phyloP scores from a whole-genome alignment of 2,113 vertebrate species.

The Clarias batrachus region DNA sequence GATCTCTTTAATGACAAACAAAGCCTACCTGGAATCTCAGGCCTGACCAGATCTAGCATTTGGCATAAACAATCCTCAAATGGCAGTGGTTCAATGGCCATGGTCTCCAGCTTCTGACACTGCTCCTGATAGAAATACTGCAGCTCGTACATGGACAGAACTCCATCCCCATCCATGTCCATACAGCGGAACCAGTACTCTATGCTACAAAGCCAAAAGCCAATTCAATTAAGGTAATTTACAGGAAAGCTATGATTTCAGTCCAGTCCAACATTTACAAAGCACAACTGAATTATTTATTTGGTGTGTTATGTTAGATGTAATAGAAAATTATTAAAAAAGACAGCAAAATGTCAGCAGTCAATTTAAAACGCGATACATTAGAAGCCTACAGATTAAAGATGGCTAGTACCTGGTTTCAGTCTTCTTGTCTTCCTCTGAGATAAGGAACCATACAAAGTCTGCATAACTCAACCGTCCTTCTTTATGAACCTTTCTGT shows the following conservation, averaged over 20 bases:
- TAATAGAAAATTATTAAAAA: neutral
- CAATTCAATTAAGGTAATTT: neutral
- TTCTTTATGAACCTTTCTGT: constrained; percentile 77
- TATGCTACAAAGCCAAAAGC: constrained; percentile 72
- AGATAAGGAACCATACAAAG: constrained; percentile 96
- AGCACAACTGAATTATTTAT: neutral
- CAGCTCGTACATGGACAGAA: constrained; percentile 90
- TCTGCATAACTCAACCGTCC: constrained; percentile 87
- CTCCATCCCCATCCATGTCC: constrained; percentile 93
- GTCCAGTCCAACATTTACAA: neutral
- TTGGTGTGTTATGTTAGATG: neutral
- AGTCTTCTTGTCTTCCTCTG: constrained; percentile 93
- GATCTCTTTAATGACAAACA: neutral
- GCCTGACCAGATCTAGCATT: constrained; percentile 92
- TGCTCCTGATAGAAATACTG: constrained; percentile 96
- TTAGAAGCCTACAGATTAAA: neutral
- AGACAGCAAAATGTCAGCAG: neutral
- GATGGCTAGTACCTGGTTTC: constrained; percentile 80
- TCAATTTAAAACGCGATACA: neutral
- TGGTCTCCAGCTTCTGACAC: constrained; percentile 84
- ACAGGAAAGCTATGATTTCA: neutral
- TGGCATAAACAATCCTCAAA: constrained; percentile 95
- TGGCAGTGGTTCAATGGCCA: constrained; percentile 89
- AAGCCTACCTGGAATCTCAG: constrained; percentile 77
- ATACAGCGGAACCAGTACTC: constrained; percentile 99